phyloP scores from a whole-genome alignment of 2,888 invertebrate genomes.

The Apamea monoglypha region DNA sequence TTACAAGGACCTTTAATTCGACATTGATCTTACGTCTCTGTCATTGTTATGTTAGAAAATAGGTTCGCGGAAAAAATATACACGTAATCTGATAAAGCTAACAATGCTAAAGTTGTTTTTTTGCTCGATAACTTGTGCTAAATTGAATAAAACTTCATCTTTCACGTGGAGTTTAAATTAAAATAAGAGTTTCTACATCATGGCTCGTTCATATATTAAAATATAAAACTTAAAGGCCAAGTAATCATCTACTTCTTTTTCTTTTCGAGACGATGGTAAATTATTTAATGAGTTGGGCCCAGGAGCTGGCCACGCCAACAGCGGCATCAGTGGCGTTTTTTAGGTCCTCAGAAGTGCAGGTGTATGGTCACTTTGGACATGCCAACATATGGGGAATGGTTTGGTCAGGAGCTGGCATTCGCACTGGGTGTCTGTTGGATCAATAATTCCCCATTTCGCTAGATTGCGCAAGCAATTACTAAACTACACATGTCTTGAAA shows the following conservation, averaged over 20 bases:
- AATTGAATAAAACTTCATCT: conserved; percentile 6
- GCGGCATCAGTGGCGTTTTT: background rate
- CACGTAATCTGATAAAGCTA: conserved; percentile 59
- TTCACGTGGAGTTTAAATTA: background rate
- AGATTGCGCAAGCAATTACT: background rate
- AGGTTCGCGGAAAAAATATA: conserved; percentile 46
- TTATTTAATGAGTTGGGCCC: background rate
- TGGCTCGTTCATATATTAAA: background rate
- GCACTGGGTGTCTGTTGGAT: too few relatives aligned
- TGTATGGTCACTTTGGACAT: too few relatives aligned
- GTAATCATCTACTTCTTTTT: background rate
- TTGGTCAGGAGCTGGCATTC: too few relatives aligned
- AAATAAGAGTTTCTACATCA: background rate
- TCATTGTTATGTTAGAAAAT: conserved; percentile 57
- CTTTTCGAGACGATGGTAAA: background rate
- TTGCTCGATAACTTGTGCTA: background rate
- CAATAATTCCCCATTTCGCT: background rate
- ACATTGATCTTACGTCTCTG: conserved; percentile 67
- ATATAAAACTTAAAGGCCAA: background rate
- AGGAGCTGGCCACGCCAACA: background rate
- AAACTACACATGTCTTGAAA: background rate
- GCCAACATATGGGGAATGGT: too few relatives aligned
- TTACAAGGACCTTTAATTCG: conserved; percentile 79
- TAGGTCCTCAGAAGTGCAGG: too few relatives aligned
- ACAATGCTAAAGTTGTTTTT: conserved; percentile 32